Conservation (phyloP, 2,888 invertebrate genomes). For the Corbicula japonica region DNA sequence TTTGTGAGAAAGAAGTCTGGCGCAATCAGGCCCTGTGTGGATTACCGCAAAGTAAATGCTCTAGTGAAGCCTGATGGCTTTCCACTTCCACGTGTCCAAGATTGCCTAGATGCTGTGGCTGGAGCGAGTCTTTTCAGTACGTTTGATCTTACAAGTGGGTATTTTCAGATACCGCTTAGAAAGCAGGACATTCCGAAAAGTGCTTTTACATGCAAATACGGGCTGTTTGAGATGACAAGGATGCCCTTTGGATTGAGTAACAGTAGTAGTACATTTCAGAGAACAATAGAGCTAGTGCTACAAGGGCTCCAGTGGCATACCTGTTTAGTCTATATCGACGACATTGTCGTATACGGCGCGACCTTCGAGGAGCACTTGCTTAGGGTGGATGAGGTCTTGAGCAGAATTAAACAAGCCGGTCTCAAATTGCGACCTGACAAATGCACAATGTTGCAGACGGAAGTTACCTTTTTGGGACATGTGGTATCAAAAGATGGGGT, state of each 20-base stretch:
- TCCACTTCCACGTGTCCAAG: conserved; percentile 30
- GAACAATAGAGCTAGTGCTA: conserved; percentile 29
- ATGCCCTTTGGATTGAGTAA: conserved; percentile 60
- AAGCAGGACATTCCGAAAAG: conserved; percentile 33
- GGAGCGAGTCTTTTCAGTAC: conserved; percentile 17
- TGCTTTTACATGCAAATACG: conserved; percentile 51
- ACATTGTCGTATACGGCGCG: conserved; percentile 17
- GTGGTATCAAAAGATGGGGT: conserved; percentile 22
- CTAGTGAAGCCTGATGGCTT: conserved; percentile 20
- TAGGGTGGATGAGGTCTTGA: conserved; percentile 24
- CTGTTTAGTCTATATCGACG: conserved; percentile 31
- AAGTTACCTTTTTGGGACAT: conserved; percentile 31
- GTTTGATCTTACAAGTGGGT: conserved; percentile 40
- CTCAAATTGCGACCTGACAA: conserved; percentile 3
- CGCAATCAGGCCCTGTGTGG: conserved; percentile 20
- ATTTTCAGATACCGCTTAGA: conserved; percentile 28
- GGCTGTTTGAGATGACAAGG: conserved; percentile 52
- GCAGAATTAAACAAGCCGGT: neutral
- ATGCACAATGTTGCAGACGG: conserved; percentile 19
- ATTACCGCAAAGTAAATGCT: conserved; percentile 31
- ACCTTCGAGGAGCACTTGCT: conserved; percentile 24
- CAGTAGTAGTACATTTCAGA: conserved; percentile 27
- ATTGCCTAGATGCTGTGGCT: conserved; percentile 40
- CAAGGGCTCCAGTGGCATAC: conserved; percentile 31
- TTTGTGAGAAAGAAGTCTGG: conserved; percentile 32